Conservation (phyloP, 2,113 vertebrate genomes). For the Vulpes vulpes region DNA sequence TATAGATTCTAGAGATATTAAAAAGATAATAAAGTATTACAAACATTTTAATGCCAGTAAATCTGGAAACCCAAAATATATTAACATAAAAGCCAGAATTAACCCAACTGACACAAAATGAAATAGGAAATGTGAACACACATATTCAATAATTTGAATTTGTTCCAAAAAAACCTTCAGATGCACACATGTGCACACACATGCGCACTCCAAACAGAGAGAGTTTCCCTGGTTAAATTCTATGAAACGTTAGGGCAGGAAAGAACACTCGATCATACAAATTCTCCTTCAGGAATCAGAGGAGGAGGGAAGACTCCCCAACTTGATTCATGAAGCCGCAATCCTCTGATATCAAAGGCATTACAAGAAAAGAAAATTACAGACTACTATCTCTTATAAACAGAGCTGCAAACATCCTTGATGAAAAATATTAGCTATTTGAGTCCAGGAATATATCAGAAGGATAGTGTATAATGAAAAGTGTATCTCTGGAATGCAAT, state of each 20-base stretch:
- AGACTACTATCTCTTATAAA: conserved; percentile 8
- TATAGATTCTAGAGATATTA: neutral
- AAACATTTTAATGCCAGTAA: neutral
- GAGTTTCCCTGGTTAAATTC: neutral
- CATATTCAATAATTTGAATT: neutral
- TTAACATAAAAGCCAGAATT: conserved; percentile 25
- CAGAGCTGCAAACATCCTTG: neutral
- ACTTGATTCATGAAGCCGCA: neutral
- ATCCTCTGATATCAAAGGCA: neutral
- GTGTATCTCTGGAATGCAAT: neutral
- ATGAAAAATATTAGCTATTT: conserved; percentile 10
- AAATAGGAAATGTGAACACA: neutral
- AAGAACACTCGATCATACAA: neutral
- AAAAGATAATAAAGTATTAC: conserved; percentile 25
- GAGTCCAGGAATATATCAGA: neutral
- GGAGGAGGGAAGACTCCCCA: neutral
- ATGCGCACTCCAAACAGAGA: neutral
- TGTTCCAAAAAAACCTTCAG: neutral
- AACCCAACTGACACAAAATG: neutral
- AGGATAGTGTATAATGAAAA: neutral
- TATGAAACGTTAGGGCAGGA: neutral
- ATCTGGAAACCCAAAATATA: conserved; percentile 23
- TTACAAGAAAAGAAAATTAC: conserved; percentile 21
- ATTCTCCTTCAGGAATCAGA: conserved; percentile 10
- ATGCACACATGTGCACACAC: accelerated